Evolutionary conservation across 2,888 invertebrate species (phyloP).

Genomic region (Leptarthrus brevirostris): DNA sequence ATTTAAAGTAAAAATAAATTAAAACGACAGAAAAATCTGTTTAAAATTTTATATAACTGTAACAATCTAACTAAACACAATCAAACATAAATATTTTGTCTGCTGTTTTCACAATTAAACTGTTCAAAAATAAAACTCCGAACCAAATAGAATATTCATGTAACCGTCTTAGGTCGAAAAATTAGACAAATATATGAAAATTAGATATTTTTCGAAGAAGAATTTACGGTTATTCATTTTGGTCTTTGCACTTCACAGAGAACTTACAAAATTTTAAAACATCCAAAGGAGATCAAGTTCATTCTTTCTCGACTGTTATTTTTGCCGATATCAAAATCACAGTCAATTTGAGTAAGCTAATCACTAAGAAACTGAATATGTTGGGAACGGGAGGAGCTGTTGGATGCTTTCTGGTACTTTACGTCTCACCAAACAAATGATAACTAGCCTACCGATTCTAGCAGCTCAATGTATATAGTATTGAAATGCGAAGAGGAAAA

Average conservation of each 20-base stretch:
- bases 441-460: neutral
- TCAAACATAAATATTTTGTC: too few species aligned
- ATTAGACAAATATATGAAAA: conserved; percentile 55
- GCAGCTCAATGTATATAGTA: neutral
- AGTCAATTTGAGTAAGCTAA: neutral
- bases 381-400: too few species aligned
- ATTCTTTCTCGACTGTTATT: too few species aligned
- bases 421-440: neutral
- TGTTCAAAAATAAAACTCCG: too few species aligned
- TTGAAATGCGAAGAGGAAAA: neutral
- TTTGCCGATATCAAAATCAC: too few species aligned
- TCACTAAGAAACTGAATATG: too few species aligned
- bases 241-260: neutral
- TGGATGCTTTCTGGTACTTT: too few species aligned
- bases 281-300: neutral
- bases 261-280: neutral
- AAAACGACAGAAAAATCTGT: neutral
- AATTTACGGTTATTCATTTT: conserved; percentile 56
- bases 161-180: conserved; percentile 53
- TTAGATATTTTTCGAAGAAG: conserved; percentile 55
- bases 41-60: neutral
- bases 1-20: neutral
- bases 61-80: too few species aligned
- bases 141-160: too few species aligned
- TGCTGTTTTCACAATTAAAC: too few species aligned